Percentiles rank a stretch among this genome's conserved stretches.
Conservation (phyloP, 1,140 invertebrate species). For the Heliconius eleuchia region DNA sequence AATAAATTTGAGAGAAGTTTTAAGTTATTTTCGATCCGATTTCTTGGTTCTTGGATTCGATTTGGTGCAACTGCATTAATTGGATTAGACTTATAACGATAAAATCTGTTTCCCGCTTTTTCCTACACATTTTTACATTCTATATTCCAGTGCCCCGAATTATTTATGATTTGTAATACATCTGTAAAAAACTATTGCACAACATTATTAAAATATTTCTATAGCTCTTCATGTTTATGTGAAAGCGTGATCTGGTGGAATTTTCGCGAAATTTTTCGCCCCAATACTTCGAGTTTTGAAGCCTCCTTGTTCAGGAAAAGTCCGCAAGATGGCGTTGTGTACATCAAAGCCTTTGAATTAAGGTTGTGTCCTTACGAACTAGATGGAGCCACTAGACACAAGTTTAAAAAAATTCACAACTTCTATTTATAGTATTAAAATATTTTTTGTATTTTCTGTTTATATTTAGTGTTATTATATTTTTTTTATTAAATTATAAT, state of each 20-base stretch:
- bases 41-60: no score
- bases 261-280: slow-evolving; percentile 47
- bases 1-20: no score
- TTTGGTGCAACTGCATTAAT: no score
- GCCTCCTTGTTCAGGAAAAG: slow-evolving; percentile 62
- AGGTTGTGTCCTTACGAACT: slow-evolving; percentile 38
- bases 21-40: no score
- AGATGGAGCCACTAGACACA: slow-evolving; percentile 59
- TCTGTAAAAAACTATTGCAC: background rate
- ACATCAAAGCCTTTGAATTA: slow-evolving; percentile 37
- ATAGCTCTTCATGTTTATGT: background rate
- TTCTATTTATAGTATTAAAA: no score
- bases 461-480: no score
- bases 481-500: no score
- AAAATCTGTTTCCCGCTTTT: no score
- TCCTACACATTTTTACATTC: background rate
- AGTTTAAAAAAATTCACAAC: background rate
- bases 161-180: background rate
- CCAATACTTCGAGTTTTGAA: slow-evolving; percentile 37
- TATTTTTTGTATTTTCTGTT: no score
- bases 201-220: background rate
- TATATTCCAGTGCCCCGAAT: background rate
- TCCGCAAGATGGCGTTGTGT: slow-evolving; percentile 61
- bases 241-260: slow-evolving; percentile 67
- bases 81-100: no score